A percentile compares a stretch with the other conserved stretches of the same genome.
Evolutionary conservation across 2,888 invertebrate species (phyloP).

Genomic region (Epirrita christyi): DNA sequence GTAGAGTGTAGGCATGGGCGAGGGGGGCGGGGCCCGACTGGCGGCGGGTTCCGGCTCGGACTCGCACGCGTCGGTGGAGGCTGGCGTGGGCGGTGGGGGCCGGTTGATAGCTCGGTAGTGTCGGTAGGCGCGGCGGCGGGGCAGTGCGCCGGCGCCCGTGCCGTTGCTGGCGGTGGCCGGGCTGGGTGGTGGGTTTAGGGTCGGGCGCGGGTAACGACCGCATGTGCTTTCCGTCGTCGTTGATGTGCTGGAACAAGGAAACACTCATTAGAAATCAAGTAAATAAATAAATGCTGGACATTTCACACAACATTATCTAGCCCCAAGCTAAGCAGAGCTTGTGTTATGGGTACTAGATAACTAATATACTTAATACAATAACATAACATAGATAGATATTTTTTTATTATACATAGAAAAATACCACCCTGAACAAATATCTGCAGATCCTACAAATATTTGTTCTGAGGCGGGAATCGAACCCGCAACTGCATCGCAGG

Average conservation of each 20-base stretch:
- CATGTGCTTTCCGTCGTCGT: constrained; percentile 81
- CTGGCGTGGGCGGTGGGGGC: constrained; percentile 97
- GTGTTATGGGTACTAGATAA: too few species aligned
- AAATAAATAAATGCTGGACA: too few species aligned
- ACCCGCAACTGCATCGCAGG: too few species aligned
- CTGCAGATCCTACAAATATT: too few species aligned
- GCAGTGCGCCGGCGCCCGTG: constrained; percentile 89
- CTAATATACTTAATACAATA: too few species aligned
- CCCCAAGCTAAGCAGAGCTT: too few species aligned
- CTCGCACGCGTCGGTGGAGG: constrained; percentile 97
- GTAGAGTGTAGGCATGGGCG: constrained; percentile 87
- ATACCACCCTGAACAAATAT: too few species aligned
- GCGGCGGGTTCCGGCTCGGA: constrained; percentile 91
- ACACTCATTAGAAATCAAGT: neutral
- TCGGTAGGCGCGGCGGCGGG: constrained; percentile 89
- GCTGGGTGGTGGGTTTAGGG: constrained; percentile 95
- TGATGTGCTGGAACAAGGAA: constrained; percentile 76
- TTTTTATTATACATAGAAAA: too few species aligned
- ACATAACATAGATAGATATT: too few species aligned
- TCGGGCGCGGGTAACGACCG: constrained; percentile 92
- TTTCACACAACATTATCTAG: too few species aligned
- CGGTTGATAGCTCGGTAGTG: constrained; percentile 93
- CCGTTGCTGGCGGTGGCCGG: constrained; percentile 91
- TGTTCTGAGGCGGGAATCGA: too few species aligned
- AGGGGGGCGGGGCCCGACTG: constrained; percentile 92